Evolutionary conservation across 2,113 vertebrate species (phyloP), one percentile per base, ranked within the genome.

Genomic region (Albula glossodonta): DNA sequence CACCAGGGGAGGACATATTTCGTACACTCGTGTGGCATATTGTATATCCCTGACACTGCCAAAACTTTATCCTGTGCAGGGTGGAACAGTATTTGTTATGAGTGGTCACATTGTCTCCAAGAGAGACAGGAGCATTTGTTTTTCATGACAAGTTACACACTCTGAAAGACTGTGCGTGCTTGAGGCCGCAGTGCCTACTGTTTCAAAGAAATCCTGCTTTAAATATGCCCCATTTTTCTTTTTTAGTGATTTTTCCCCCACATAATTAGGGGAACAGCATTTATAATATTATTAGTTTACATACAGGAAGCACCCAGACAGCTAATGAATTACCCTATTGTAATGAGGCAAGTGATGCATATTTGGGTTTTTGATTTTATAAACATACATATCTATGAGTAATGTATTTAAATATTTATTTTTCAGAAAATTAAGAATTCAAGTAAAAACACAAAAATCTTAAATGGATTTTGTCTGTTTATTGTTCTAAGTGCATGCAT

Each of bases 1-100:
- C 87, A 86, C 83, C 13, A 56, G 63, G 88, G 83, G 41, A 90
- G 88, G 83, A 87, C 84, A 88, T 78, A 77, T 83, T 86, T 89
- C 84, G 83, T 60, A 86, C 52, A 50, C 74, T 51, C 15, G 15
- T 56, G 77, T 78, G 57, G 83, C 86, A 81, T 78, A 74, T 74
- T 52, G 77, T n/a, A 51, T 83, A 79, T 85, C 74, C 57, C 84
- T 63, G 87, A 86, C 83, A 86, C 82, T 63, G 53, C 19, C 83
- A 56, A 70, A 74, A 56, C 66, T 66, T 66, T 51, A 82, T 81
- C 86, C 66, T 78, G 84, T 25, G 19, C 87, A 82, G 74, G 51
- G 63, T 56, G 83, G 84, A 78, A 48, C 63, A 5, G 25, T 41
- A 17, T 82, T 84, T 82, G 51, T 81, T 88, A 51, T 41, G 13